Evolutionary conservation across 2,113 vertebrate genomes (phyloP).

Genomic region (Mugil cephalus): DNA sequence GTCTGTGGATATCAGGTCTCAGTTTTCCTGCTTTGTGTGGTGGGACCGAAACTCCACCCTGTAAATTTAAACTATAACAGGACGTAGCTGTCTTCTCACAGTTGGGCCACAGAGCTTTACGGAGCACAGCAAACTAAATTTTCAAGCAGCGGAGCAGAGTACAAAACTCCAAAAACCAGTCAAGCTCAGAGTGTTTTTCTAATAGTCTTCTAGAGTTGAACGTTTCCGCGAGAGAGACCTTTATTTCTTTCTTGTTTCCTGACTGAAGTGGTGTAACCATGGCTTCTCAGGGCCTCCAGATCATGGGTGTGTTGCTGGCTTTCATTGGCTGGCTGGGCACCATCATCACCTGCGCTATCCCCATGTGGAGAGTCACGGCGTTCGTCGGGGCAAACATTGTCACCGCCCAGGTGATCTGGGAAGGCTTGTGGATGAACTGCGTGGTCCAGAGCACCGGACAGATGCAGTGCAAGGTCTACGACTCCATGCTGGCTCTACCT

Average conservation of each 20-base stretch:
- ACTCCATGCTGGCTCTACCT: conserved; percentile 83
- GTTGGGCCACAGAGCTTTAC: conserved; percentile 34
- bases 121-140: conserved; percentile 21
- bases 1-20: conserved; percentile 70
- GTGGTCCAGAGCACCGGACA: conserved; percentile 87
- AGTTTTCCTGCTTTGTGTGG: conserved; percentile 65
- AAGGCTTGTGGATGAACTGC: conserved; percentile 86
- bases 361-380: conserved; percentile 86
- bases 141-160: not conserved
- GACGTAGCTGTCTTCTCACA: conserved; percentile 29
- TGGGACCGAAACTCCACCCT: conserved; percentile 75
- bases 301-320: conserved; percentile 81
- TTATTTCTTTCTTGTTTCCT: not conserved
- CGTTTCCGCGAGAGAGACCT: not conserved
- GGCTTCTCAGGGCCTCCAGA: conserved; percentile 84
- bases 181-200: not conserved
- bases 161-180: not conserved
- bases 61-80: conserved; percentile 47
- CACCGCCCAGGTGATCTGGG: conserved; percentile 83
- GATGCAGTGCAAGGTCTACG: conserved; percentile 87
- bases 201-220: not conserved
- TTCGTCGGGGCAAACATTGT: conserved; percentile 84
- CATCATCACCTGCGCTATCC: conserved; percentile 79
- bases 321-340: conserved; percentile 83
- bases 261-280: conserved; percentile 53